phyloP scores from a whole-genome alignment of 2,113 vertebrate genomes.

The Otolemur garnettii region DNA sequence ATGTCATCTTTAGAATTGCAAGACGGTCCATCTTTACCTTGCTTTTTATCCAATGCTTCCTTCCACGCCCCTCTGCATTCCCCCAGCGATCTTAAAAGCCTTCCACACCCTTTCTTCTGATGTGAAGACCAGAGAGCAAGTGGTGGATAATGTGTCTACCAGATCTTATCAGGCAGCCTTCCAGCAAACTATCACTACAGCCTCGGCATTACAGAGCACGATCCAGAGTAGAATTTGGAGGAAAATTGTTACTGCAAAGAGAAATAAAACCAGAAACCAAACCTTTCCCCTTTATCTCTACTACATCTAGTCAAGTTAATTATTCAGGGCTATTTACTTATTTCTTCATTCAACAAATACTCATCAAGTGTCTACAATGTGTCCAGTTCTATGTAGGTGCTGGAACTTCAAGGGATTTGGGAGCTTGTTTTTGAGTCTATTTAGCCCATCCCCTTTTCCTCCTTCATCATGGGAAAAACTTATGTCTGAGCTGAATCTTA shows the following conservation, averaged over 20 bases:
- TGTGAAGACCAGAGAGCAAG: conserved; percentile 65
- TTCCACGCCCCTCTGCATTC: background rate
- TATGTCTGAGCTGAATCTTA: background rate
- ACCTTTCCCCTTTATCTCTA: background rate
- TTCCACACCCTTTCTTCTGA: conserved; percentile 52
- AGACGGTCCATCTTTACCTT: conserved; percentile 45
- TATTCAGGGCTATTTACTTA: background rate
- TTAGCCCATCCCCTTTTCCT: background rate
- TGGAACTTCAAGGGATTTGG: background rate
- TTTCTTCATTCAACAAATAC: background rate
- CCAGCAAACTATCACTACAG: conserved; percentile 49
- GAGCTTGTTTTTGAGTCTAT: background rate
- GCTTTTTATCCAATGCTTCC: conserved; percentile 55
- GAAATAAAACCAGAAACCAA: background rate
- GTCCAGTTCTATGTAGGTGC: background rate
- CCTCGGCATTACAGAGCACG: background rate
- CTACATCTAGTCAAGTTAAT: background rate
- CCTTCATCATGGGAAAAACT: background rate
- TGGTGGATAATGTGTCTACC: conserved; percentile 60
- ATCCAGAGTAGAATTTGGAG: background rate
- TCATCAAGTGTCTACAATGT: background rate
- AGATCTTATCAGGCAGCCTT: conserved; percentile 71
- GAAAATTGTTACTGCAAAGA: background rate
- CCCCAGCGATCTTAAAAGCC: conserved; percentile 66
- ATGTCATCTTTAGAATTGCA: conserved; percentile 11